Base-by-base conservation (phyloP, 2,888 invertebrate genomes). In the Cheilosia scutellata region DNA sequence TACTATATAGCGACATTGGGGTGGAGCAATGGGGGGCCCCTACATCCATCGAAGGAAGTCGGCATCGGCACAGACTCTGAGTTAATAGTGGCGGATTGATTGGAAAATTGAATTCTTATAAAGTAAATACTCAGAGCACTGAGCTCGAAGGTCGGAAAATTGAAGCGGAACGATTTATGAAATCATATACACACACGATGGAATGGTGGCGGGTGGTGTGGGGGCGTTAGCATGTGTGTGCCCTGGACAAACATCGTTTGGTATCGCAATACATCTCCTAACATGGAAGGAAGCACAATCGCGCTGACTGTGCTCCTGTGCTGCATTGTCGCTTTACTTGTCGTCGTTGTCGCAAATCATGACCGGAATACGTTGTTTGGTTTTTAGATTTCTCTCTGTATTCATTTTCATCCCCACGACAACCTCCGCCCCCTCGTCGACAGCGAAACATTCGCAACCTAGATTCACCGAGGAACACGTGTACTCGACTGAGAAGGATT, bases 31-130 rank as follows among this genome's bases (percentile, higher is more conserved):
- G 40, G 37, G 37, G 33, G 29, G 27, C 40, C 66, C 29, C 51
- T 16, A 29, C 29, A 33, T 25, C 29, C 4, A 47, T 9, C 9
- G 25, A 20, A 16, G 42, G 7, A 9, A 55, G 33, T 47, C 31
- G 42, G 37, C 58, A 27, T 20, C 20, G 20, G 20, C 20, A 20
- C 3, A 58, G n/a, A 66, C 65, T 71, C 47, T 16, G 47, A 62
- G 82, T 63, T 86, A 86, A 86, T 86, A 86, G 86, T 66, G 76
- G 76, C 86, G 86, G 82, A 86, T 86, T 87, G 87, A 87, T 87
- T 87, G 77, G 87, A 87, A 87, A 87, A 87, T 87, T 87, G 82
- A 87, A 87, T 87, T 82, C 82, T 87, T 78, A 82, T 87, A 87
- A 78, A 87, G 87, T 78, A 87, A 87, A 82, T 82, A 87, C 87